phyloP scores from a whole-genome alignment of 2,888 invertebrate species.

The Lasius platythorax region DNA sequence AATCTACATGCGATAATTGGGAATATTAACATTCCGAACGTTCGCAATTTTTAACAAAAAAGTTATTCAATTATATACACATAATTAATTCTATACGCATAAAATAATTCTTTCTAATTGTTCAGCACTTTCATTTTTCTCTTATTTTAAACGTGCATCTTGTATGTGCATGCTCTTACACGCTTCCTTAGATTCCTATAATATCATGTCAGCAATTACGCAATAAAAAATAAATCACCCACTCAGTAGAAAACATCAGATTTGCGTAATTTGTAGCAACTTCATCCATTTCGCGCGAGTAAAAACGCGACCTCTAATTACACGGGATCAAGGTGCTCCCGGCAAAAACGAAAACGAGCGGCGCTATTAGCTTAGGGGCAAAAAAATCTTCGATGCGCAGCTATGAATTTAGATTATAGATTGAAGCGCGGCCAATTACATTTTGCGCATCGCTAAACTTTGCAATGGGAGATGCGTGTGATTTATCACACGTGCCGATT shows the following conservation, averaged over 20 bases:
- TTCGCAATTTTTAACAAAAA: background rate
- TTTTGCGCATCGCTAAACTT: conserved; percentile 64
- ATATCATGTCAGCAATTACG: conserved; percentile 5
- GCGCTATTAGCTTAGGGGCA: conserved; percentile 13
- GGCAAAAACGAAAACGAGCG: conserved; percentile 10
- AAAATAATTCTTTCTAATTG: background rate
- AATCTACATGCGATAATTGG: background rate
- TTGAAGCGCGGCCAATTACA: conserved; percentile 70
- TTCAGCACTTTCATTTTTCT: background rate
- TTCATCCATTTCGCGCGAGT: conserved; percentile 18
- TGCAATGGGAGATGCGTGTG: conserved; percentile 65
- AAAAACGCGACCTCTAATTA: conserved; percentile 45
- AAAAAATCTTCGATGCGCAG: conserved; percentile 45
- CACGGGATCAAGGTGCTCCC: conserved; percentile 19
- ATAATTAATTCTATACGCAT: no score
- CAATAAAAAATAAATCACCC: background rate
- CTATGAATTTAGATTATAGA: conserved; percentile 72
- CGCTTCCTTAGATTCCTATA: background rate
- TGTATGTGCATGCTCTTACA: background rate
- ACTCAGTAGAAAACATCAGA: background rate
- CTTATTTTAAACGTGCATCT: background rate
- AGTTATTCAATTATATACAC: background rate
- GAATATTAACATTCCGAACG: background rate
- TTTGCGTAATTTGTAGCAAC: conserved; percentile 34
- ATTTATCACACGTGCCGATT: conserved; percentile 74